Base-by-base conservation (phyloP, 2,888 invertebrate species). In the Bembecia ichneumoniformis region DNA sequence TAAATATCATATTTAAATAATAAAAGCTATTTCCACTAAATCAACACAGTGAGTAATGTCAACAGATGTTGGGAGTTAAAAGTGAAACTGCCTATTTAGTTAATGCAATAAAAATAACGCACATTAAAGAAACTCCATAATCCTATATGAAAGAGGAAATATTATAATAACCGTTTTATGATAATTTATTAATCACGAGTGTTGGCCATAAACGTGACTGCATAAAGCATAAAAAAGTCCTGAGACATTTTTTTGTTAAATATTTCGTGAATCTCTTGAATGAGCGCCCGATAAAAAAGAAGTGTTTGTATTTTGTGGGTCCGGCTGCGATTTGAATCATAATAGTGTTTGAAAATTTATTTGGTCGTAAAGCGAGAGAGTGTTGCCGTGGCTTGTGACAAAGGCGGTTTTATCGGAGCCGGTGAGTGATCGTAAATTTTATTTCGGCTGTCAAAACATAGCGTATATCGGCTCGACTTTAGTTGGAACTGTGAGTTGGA, bases 301-400 rank as follows among this genome's bases (percentile, higher is more conserved):
- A 77, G 71, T 79, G 80, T 77, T 73, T 74, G 71, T 79, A 74
- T 76, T 73, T 75, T 74, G 78, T 77, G 79, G 77, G 79, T 74
- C 76, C 75, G 64, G 67, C 64, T 66, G 58, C 71, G 68, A 86
- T 87, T 86, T 87, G 83, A 87, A 87, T 87, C 74, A 86, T 84
- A 87, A 87, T 87, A 81, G 86, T 81, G 77, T 82, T 83, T 68
- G 72, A 73, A 82, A 86, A 87, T 86, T 86, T 87, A 87, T 87
- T 82, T 75, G 80, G 66, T 84, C 84, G 76, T 87, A 87, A 87
- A 86, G 72, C 65, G 64, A 59, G 70, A 72, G 78, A 75, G 82
- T 78, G 82, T 78, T 77, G 69, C 75, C 71, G 69, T 74, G 71
- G 75, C 69, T 68, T 74, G 78, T 82, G 80, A 82, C 83, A 81